phyloP scores from a whole-genome alignment of 2,797 vertebrate species.

The Varecia variegata region DNA sequence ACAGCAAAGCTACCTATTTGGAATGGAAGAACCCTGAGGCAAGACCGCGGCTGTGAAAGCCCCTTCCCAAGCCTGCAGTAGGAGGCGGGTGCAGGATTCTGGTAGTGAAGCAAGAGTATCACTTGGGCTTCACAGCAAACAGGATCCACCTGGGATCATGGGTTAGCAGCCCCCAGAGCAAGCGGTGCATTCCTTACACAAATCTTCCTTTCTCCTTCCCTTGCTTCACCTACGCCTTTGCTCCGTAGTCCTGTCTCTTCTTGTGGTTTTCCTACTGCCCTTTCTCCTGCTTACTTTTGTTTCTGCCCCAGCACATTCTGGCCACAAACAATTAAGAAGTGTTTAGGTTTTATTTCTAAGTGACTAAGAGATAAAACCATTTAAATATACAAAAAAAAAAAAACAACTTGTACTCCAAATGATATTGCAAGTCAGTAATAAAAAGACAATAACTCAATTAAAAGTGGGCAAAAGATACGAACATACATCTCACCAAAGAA shows the following conservation, averaged over 20 bases:
- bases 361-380: background rate
- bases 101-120: background rate
- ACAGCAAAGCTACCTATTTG: background rate
- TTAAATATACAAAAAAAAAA: background rate
- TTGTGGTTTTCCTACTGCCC: background rate
- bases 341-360: background rate
- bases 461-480: conserved; percentile 29
- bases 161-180: background rate
- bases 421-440: background rate
- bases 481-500: background rate
- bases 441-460: background rate
- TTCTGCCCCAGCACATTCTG: background rate
- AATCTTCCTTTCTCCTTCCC: background rate
- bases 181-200: background rate
- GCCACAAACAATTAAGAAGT: background rate
- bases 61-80: background rate
- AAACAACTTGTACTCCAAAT: background rate
- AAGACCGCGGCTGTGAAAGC: background rate
- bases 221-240: background rate
- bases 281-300: conserved; percentile 24
- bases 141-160: no score
- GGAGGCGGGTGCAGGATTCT: background rate
- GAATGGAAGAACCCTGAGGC: background rate
- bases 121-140: background rate
- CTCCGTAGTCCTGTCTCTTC: background rate